A percentile compares a stretch with the other conserved stretches of the same genome.
phyloP scores from a whole-genome alignment of 1,140 invertebrate species.

The Sitodiplosis mosellana region DNA sequence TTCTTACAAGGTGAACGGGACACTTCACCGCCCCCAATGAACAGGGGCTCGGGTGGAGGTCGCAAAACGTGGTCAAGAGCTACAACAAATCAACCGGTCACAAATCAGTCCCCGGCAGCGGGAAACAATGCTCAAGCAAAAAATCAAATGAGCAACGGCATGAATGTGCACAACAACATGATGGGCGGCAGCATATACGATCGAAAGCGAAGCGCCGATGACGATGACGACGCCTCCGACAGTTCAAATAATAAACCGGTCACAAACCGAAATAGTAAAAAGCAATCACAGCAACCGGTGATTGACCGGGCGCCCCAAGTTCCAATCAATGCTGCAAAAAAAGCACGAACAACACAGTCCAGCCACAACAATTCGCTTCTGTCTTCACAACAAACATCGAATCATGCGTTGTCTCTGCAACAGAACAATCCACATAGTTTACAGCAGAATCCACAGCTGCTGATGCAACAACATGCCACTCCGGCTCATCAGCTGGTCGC shows the following conservation, averaged over 20 bases:
- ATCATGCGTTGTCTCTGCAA: not conserved
- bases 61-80: conserved; percentile 24
- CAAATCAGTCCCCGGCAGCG: conserved; percentile 10
- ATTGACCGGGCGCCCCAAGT: not conserved
- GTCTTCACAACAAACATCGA: not conserved
- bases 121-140: conserved; percentile 18
- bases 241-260: no score
- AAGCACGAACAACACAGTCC: not conserved
- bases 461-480: no score
- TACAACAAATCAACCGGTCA: conserved; percentile 21
- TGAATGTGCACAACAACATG: not conserved
- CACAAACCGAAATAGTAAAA: not conserved
- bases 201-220: not conserved
- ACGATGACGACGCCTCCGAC: not conserved
- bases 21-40: conserved; percentile 49
- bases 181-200: not conserved
- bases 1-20: conserved; percentile 66
- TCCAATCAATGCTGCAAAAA: not conserved
- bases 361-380: not conserved
- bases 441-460: not conserved
- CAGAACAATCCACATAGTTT: not conserved
- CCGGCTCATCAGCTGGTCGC: no score
- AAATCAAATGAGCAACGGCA: conserved; percentile 10
- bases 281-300: not conserved
- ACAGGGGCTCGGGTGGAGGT: conserved; percentile 39